Percentiles rank a stretch among this genome's conserved stretches.
These are phyloP conservation scores for Ariolimax columbianus DNA, from an alignment of 2,888 invertebrate genomes.

Conservation along the genomic window DNA sequence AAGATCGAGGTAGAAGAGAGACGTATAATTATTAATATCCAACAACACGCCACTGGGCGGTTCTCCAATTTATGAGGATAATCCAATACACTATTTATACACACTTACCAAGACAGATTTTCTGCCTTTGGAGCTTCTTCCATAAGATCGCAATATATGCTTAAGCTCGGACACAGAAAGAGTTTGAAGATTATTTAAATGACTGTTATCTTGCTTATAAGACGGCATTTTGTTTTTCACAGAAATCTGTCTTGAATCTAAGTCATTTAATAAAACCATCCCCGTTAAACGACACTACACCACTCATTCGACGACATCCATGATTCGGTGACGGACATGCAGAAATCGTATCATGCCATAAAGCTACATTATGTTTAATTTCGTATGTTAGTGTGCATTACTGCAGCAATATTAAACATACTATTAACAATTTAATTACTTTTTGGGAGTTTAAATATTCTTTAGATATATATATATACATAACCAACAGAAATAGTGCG, in stretches of 20 bases:
- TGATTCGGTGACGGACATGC: background rate
- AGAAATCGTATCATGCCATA: no score
- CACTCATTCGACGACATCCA: background rate
- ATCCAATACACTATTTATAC: no score
- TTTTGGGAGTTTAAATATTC: no score
- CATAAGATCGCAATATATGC: constrained; percentile 43
- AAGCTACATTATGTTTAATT: constrained; percentile 1
- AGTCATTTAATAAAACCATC: background rate
- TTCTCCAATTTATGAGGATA: no score
- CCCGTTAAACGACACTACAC: background rate
- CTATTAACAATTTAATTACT: no score
- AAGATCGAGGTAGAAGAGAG: no score
- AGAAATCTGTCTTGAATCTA: background rate
- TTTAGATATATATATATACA: no score
- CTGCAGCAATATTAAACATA: background rate
- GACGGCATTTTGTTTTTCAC: constrained; percentile 34
- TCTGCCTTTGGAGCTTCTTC: constrained; percentile 47
- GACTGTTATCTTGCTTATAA: constrained; percentile 43
- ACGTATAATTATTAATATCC: no score
- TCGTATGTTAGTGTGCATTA: background rate
- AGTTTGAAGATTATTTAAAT: constrained; percentile 24
- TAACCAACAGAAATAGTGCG: no score
- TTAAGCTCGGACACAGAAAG: constrained; percentile 46
- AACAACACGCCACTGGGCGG: no score
- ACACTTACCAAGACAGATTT: constrained; percentile 47